Evolutionary conservation across 2,888 invertebrate genomes (phyloP), one percentile per base, ranked within the genome.

Genomic region (Drosophila dives): DNA sequence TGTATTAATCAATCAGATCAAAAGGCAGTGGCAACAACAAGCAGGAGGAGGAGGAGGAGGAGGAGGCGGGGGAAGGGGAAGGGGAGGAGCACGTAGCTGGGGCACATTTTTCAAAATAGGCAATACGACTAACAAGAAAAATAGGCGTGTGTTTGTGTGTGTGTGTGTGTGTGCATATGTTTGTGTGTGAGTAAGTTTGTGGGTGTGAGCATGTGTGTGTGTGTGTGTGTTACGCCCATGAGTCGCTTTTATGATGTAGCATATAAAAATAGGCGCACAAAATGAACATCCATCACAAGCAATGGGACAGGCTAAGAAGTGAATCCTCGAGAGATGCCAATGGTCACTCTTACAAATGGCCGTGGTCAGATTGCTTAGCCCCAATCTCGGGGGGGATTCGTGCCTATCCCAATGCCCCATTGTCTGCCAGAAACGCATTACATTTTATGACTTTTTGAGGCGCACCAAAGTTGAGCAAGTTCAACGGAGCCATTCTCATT

Each of bases 1-100:
- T 87, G 88, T 80, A 87, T 90, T 88, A 87, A 87, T 87, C 86
- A 87, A 87, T 87, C 86, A 89, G 88, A 77, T 77, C 80, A 36
- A 53, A 60, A 34, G 54, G 40, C 58, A 60, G 58, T 17, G 29
- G 32, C 60, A 38, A 62, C 62, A 54, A 42, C 40, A 56, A n/a
- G 2, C 17, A 54, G 6, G 23, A 1, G 2, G 20, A 26, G 11
- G 1, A 17, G 2, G 23, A 12, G 12, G 7, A 6, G 17, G 1
- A 4, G 11, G 17, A 3, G 10, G 49, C 0, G 3, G 3, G 5
- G 11, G 3, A 11, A n/a, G 11, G 3, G 29, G 60, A 42, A 36
- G 12, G 36, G 15, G 7, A 29, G 29, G n/a, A 36, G 49, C 29
- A 36, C 26, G 51, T 1, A 33, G 6, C 42, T 42, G 12, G 5